Percentiles rank a stretch among this genome's conserved stretches.
These are phyloP conservation scores for Thamnaconus septentrionalis DNA, from an alignment of 2,113 vertebrate species.

Conservation along the genomic window DNA sequence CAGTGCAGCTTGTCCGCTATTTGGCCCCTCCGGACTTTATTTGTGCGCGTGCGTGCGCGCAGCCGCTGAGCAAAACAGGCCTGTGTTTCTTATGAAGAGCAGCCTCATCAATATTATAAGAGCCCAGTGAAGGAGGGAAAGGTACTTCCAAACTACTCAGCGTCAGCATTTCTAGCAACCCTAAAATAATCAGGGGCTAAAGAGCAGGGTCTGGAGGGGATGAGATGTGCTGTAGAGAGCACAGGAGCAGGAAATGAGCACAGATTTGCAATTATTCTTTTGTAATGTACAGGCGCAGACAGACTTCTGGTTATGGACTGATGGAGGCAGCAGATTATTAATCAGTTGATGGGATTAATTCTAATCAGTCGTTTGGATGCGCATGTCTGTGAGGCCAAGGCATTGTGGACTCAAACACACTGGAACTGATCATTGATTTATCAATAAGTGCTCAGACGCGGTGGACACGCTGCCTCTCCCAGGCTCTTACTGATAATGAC, in stretches of 20 bases:
- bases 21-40: conserved; percentile 10
- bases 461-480: conserved; percentile 1
- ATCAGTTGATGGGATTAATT: conserved; percentile 1
- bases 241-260: conserved; percentile 10
- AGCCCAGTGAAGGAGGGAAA: conserved; percentile 14
- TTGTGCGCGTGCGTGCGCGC: neutral
- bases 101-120: conserved; percentile 66
- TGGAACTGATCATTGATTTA: conserved; percentile 29
- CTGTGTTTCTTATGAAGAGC: conserved; percentile 55
- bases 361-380: neutral
- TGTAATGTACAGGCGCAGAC: neutral
- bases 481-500: neutral
- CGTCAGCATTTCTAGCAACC: conserved; percentile 49
- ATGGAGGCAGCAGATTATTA: conserved; percentile 5
- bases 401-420: conserved; percentile 6
- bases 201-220: conserved; percentile 15
- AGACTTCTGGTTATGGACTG: neutral
- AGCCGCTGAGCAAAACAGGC: conserved; percentile 30
- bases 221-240: neutral
- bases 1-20: neutral
- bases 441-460: conserved; percentile 13
- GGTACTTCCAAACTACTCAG: conserved; percentile 32
- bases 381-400: conserved; percentile 1
- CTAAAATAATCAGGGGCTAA: conserved; percentile 26
- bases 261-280: conserved; percentile 3